Conservation (phyloP, 2,888 invertebrate genomes). For the Orthonevra nobilis region DNA sequence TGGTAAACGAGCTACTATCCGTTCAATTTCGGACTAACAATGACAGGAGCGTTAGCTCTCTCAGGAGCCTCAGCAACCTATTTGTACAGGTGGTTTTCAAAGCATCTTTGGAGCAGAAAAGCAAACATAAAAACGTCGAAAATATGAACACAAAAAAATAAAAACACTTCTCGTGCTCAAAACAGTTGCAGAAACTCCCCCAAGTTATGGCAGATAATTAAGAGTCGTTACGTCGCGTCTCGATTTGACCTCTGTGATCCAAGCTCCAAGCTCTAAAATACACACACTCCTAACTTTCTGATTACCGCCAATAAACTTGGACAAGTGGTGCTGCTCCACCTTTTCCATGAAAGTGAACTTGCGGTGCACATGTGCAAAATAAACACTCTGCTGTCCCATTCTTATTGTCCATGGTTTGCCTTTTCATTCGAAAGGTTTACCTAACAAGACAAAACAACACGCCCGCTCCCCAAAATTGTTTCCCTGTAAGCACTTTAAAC, state of each 20-base stretch:
- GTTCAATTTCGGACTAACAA: too few relatives aligned
- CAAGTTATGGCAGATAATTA: slow-evolving; percentile 65
- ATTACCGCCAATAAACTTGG: slow-evolving; percentile 23
- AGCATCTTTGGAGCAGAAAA: too few relatives aligned
- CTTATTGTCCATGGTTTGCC: not conserved
- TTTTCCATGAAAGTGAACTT: slow-evolving; percentile 55
- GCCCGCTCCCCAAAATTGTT: slow-evolving; percentile 35
- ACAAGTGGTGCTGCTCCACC: slow-evolving; percentile 25
- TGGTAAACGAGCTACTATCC: too few relatives aligned
- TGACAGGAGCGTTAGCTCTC: too few relatives aligned
- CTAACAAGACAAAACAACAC: slow-evolving; percentile 51
- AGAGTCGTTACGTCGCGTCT: slow-evolving; percentile 59
- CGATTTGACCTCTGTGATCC: slow-evolving; percentile 60
- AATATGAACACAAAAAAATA: not conserved
- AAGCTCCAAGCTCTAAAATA: not conserved
- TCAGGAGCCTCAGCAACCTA: too few relatives aligned
- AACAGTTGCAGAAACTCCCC: slow-evolving; percentile 45
- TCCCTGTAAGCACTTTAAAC: too few relatives aligned
- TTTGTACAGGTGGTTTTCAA: too few relatives aligned
- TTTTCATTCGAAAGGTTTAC: slow-evolving; percentile 55
- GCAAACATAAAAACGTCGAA: not conserved
- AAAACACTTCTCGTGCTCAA: slow-evolving; percentile 19
- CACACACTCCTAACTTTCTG: slow-evolving; percentile 23
- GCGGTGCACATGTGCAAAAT: slow-evolving; percentile 17
- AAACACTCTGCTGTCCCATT: not conserved